A percentile compares a stretch with the other conserved stretches of the same genome.
Evolutionary conservation across 1,140 invertebrate genomes (phyloP).

Genomic region (Drosophila dunni): DNA sequence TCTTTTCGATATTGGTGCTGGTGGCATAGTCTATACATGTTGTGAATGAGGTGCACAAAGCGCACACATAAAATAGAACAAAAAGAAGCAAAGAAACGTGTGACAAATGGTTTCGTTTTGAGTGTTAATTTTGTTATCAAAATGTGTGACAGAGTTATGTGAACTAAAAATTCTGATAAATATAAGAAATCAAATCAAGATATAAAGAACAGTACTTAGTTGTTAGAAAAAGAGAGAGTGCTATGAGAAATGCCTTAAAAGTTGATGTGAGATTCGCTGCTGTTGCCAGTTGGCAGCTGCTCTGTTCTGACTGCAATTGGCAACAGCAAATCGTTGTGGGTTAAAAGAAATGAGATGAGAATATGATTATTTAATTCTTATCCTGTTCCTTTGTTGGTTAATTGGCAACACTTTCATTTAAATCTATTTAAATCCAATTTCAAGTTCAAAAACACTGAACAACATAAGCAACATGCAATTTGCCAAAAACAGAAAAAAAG

Average conservation of each 20-base stretch:
- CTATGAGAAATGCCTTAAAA: slow-evolving; percentile 26
- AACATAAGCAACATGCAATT: slow-evolving; percentile 70
- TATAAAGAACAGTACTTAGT: background rate
- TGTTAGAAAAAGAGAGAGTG: slow-evolving; percentile 18
- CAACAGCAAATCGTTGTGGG: slow-evolving; percentile 4
- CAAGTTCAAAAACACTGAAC: slow-evolving; percentile 34
- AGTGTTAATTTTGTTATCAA: background rate
- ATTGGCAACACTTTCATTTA: slow-evolving; percentile 44
- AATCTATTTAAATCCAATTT: slow-evolving; percentile 44
- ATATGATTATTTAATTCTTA: slow-evolving; percentile 9
- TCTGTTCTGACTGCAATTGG: background rate
- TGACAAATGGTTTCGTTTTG: slow-evolving; percentile 10
- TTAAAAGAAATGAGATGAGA: slow-evolving; percentile 34
- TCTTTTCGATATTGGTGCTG: slow-evolving; percentile 84
- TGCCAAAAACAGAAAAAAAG: slow-evolving; percentile 29
- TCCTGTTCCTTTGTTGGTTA: slow-evolving; percentile 13
- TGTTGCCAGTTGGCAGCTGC: slow-evolving; percentile 9
- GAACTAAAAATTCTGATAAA: slow-evolving; percentile 18
- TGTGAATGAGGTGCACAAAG: slow-evolving; percentile 58
- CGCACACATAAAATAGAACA: slow-evolving; percentile 40
- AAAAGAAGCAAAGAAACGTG: slow-evolving; percentile 28
- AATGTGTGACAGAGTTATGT: background rate
- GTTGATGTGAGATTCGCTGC: slow-evolving; percentile 26
- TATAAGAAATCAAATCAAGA: slow-evolving; percentile 8
- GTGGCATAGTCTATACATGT: slow-evolving; percentile 74